These are phyloP conservation scores for Drosophila littoralis DNA, from an alignment of 1,140 invertebrate species.

Conservation along the genomic window DNA sequence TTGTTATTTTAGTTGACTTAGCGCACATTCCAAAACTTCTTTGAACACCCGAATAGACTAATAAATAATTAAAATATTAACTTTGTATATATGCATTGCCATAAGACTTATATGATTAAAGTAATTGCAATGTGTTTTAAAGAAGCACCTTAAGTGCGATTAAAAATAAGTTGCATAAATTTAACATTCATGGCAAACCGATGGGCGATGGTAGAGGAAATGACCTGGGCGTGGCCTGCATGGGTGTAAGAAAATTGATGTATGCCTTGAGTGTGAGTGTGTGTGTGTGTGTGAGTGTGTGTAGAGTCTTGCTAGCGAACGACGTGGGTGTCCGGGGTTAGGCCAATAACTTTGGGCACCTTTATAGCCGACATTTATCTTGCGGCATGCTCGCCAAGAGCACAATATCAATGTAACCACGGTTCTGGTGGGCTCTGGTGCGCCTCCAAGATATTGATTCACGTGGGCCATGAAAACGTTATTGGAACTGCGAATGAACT, in stretches of 20 bases:
- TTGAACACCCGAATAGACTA: neutral
- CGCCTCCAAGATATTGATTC: slow-evolving; percentile 62
- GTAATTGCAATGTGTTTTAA: slow-evolving; percentile 41
- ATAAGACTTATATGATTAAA: slow-evolving; percentile 69
- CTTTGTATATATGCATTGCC: slow-evolving; percentile 35
- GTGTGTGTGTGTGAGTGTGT: slow-evolving; percentile 13
- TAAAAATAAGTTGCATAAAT: slow-evolving; percentile 52
- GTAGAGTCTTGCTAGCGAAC: slow-evolving; percentile 13
- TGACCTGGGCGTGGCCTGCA: slow-evolving; percentile 55
- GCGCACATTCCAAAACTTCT: too few species aligned
- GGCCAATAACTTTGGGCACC: slow-evolving; percentile 54
- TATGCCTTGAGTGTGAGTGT: neutral
- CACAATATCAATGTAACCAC: slow-evolving; percentile 61
- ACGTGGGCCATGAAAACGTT: slow-evolving; percentile 25
- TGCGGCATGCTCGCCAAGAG: slow-evolving; percentile 41
- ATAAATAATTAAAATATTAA: slow-evolving; percentile 58
- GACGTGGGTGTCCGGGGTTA: slow-evolving; percentile 25
- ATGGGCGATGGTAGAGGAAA: slow-evolving; percentile 76
- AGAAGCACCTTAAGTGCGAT: slow-evolving; percentile 74
- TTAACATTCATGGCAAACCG: slow-evolving; percentile 21
- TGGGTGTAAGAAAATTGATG: slow-evolving; percentile 13
- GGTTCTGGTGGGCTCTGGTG: slow-evolving; percentile 29
- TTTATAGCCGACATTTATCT: slow-evolving; percentile 64
- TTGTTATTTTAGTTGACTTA: neutral
- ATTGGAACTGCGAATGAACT: slow-evolving; percentile 5